Evolutionary conservation across 2,888 invertebrate genomes (phyloP), one percentile per base, ranked within the genome.

Genomic region (Sesia bembeciformis): DNA sequence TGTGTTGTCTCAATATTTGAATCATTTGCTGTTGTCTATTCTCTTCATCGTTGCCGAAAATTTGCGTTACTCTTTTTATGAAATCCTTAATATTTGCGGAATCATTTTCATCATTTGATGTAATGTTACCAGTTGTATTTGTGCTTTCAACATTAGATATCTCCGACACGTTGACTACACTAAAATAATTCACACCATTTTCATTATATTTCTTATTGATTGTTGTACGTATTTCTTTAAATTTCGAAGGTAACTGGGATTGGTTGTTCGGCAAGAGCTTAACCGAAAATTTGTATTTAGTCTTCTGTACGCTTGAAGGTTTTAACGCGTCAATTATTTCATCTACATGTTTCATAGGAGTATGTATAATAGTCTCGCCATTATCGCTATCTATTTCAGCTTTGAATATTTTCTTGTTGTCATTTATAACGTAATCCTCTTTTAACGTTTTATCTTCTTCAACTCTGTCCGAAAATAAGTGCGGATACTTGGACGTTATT

Each of bases 201-300:
- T 75, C 80, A 53, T 83, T 80, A 52, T 71, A 84, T 50, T 77
- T 84, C 62, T 86, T 86, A 56, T 87, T 86, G 3, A 87, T 84
- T 57, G 75, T 79, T 2, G 86, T 83, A 51, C 82, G 83, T 42
- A 84, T 62, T 77, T 86, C 85, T 68, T 85, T 87, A 49, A 79
- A 85, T 0, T 81, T 81, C 5, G 76, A 62, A 55, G 72, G 65
- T 1, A 70, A 49, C 0, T 67, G 64, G 1, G 76, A 67, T 0
- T 55, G 52, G 53, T 82, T 83, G 69, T 81, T 84, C 0, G 88
- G 87, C 4, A 72, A 55, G n/a, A 88, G 72, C 67, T 84, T 87
- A 0, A 88, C 74, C 2, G 81, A 78, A 0, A 88, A 60, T 67
- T 81, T 85, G 46, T 80, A 85, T 42, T 83, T 46, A 46, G 46